Conservation (phyloP, 2,113 vertebrate species). For the Sander vitreus region DNA sequence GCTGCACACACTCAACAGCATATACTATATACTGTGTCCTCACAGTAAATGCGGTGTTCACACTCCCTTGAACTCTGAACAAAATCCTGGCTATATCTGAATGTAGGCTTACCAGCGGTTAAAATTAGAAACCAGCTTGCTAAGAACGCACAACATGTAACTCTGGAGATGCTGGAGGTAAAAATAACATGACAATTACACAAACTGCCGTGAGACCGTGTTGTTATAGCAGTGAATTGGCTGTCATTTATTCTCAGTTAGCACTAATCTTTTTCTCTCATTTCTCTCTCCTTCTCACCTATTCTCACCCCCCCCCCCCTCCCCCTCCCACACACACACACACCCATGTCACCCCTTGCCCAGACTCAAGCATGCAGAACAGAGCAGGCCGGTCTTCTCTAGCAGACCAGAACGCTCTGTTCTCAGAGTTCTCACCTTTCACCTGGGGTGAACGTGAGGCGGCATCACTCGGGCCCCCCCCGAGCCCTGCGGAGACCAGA, state of each 20-base stretch:
- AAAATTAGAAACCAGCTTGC: not conserved
- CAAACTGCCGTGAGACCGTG: no score
- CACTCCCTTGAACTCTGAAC: not conserved
- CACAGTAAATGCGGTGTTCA: not conserved
- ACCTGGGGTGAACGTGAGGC: slow-evolving; percentile 77
- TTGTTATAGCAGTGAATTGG: slow-evolving; percentile 13
- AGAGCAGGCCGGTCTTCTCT: slow-evolving; percentile 74
- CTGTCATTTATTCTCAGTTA: slow-evolving; percentile 53
- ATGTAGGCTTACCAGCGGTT: not conserved
- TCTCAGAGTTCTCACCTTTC: slow-evolving; percentile 86
- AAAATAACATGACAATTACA: no score
- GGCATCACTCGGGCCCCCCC: slow-evolving; percentile 63
- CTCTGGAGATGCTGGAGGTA: not conserved
- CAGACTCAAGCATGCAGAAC: slow-evolving; percentile 83
- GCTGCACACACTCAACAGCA: not conserved
- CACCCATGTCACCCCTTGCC: slow-evolving; percentile 51
- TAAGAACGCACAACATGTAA: not conserved
- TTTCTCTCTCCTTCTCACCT: slow-evolving; percentile 50
- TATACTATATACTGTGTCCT: no score
- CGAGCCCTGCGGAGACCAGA: slow-evolving; percentile 73
- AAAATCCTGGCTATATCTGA: not conserved
- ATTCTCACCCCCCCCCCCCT: not conserved
- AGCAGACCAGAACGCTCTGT: slow-evolving; percentile 81
- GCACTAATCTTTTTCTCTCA: slow-evolving; percentile 56
- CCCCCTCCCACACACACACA: slow-evolving; percentile 8